Percentiles rank a stretch among this genome's conserved stretches.
These are phyloP conservation scores for Mixornis gularis DNA, from an alignment of 2,113 vertebrate genomes.

Conservation along the genomic window DNA sequence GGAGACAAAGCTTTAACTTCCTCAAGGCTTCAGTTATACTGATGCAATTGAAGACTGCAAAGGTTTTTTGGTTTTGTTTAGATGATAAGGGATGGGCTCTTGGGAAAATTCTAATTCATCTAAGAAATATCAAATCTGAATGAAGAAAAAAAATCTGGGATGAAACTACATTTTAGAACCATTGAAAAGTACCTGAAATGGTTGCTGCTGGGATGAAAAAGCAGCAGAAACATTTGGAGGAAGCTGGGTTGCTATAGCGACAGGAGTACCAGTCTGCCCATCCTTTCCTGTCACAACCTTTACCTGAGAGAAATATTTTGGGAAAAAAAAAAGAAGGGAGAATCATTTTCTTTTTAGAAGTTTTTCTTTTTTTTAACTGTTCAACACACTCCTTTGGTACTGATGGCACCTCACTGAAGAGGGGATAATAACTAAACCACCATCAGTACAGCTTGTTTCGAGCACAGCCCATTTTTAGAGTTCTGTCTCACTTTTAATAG, in stretches of 20 bases:
- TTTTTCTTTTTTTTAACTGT: not conserved
- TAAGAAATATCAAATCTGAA: slow-evolving; percentile 64
- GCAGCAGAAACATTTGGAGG: slow-evolving; percentile 94
- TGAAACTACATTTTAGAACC: slow-evolving; percentile 76
- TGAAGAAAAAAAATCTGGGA: slow-evolving; percentile 70
- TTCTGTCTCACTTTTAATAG: slow-evolving; percentile 21
- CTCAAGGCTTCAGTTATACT: slow-evolving; percentile 34
- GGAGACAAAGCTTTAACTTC: slow-evolving; percentile 55
- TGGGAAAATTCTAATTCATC: slow-evolving; percentile 55
- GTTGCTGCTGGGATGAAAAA: slow-evolving; percentile 86
- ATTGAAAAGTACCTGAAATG: slow-evolving; percentile 87
- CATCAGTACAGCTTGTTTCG: not conserved
- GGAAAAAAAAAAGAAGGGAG: slow-evolving; percentile 65
- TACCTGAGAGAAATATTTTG: slow-evolving; percentile 82
- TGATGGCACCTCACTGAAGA: slow-evolving; percentile 58
- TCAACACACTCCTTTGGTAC: slow-evolving; percentile 2
- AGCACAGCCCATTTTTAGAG: not conserved
- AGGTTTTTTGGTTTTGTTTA: slow-evolving; percentile 28
- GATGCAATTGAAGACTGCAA: slow-evolving; percentile 49
- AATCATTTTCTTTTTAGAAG: slow-evolving; percentile 65
- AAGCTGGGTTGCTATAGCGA: slow-evolving; percentile 96
- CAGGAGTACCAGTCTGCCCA: slow-evolving; percentile 92
- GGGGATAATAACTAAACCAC: slow-evolving; percentile 28
- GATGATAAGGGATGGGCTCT: slow-evolving; percentile 63
- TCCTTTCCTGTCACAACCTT: slow-evolving; percentile 96